A percentile compares a stretch with the other conserved stretches of the same genome.
These are phyloP conservation scores for Pachydiplax longipennis DNA, from an alignment of 2,888 invertebrate genomes.

Conservation along the genomic window DNA sequence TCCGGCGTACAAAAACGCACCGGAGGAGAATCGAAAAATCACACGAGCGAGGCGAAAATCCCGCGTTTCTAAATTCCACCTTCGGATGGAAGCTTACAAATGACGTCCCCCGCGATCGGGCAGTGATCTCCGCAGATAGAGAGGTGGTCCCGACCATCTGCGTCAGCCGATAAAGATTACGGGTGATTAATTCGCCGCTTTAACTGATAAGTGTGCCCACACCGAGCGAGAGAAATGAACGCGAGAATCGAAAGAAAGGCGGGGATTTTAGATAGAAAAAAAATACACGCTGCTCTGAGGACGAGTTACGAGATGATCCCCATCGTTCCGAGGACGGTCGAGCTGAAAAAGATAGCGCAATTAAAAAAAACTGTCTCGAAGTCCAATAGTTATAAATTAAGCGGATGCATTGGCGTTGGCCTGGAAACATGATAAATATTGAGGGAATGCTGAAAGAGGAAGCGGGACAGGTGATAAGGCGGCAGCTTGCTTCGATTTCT, in stretches of 20 bases:
- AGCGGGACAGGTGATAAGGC: conserved; percentile 15
- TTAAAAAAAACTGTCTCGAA: background rate
- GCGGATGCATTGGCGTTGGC: background rate
- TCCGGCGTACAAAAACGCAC: background rate
- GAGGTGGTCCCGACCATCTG: background rate
- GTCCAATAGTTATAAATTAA: background rate
- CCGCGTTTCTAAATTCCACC: background rate
- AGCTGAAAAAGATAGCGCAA: background rate
- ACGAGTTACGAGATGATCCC: background rate
- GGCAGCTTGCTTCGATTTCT: conserved; percentile 2
- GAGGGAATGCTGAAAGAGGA: background rate
- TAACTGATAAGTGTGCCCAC: background rate
- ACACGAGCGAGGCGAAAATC: background rate
- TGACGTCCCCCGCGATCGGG: background rate
- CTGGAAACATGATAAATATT: background rate
- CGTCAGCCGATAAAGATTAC: background rate
- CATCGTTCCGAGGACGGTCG: background rate
- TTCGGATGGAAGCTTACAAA: background rate
- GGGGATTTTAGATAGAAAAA: background rate
- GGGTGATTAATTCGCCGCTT: conserved; percentile 14
- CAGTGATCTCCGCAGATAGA: background rate
- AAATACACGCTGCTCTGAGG: background rate
- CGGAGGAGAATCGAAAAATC: background rate
- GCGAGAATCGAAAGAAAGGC: background rate
- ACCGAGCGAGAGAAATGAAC: background rate